phyloP scores from a whole-genome alignment of 2,888 invertebrate genomes.

The Latheticus oryzae region DNA sequence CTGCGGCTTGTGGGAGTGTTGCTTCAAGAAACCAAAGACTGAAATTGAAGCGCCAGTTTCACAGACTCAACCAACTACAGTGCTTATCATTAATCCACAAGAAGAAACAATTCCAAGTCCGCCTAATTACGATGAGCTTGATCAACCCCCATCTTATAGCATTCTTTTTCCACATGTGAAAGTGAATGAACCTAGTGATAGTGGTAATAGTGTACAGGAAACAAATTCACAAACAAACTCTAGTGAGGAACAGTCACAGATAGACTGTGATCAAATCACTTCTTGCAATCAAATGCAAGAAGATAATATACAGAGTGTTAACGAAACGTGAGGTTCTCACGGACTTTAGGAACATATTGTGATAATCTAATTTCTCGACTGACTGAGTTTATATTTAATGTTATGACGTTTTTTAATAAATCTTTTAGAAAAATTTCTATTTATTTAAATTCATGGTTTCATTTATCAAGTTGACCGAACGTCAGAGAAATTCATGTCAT shows the following conservation, averaged over 20 bases:
- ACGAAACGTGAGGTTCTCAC: slow-evolving; percentile 7
- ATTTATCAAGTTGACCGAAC: slow-evolving; percentile 18
- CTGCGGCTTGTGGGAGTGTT: slow-evolving; percentile 75
- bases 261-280: neutral
- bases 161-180: slow-evolving; percentile 71
- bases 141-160: slow-evolving; percentile 75
- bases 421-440: slow-evolving; percentile 24
- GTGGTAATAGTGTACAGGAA: slow-evolving; percentile 20
- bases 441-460: slow-evolving; percentile 27
- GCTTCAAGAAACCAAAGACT: slow-evolving; percentile 65
- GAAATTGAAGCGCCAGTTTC: slow-evolving; percentile 46
- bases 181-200: slow-evolving; percentile 22
- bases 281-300: slow-evolving; percentile 1
- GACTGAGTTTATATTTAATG: slow-evolving; percentile 37
- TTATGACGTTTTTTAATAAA: slow-evolving; percentile 40
- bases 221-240: slow-evolving; percentile 4
- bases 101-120: slow-evolving; percentile 62
- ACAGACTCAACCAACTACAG: slow-evolving; percentile 53
- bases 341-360: slow-evolving; percentile 30
- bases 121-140: slow-evolving; percentile 74
- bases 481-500: slow-evolving; percentile 47
- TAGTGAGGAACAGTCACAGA: slow-evolving; percentile 7
- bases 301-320: slow-evolving; percentile 5
- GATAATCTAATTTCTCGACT: slow-evolving; percentile 41
- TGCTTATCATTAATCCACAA: slow-evolving; percentile 55